Conservation (phyloP, 2,888 invertebrate genomes). For the Drosophila birchii region DNA sequence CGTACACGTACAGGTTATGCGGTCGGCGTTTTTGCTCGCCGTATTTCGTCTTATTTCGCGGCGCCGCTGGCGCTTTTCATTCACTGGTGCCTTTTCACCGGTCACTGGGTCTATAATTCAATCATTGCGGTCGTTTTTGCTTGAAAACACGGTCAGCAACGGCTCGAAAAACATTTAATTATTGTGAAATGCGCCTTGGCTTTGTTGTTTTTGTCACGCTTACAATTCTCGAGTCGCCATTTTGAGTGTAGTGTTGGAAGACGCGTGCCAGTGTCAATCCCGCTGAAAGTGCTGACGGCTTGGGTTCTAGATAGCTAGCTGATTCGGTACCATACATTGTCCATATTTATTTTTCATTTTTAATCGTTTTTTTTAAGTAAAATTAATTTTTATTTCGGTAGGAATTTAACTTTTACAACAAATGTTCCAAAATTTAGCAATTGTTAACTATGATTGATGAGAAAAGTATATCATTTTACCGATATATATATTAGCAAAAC, state of each 20-base stretch:
- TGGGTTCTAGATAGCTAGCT: neutral
- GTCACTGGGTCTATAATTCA: slow-evolving; percentile 49
- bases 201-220: slow-evolving; percentile 81
- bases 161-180: slow-evolving; percentile 62
- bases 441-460: no score
- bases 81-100: slow-evolving; percentile 42
- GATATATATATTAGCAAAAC: no score
- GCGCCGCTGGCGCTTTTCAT: slow-evolving; percentile 35
- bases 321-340: neutral
- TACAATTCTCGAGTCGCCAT: slow-evolving; percentile 78
- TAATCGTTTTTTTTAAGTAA: neutral
- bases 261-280: slow-evolving; percentile 25
- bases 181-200: slow-evolving; percentile 83
- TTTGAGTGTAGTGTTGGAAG: slow-evolving; percentile 57
- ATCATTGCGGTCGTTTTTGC: slow-evolving; percentile 56
- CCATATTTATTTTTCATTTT: neutral
- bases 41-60: slow-evolving; percentile 37
- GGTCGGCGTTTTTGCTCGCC: slow-evolving; percentile 74
- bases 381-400: no score
- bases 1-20: slow-evolving; percentile 83
- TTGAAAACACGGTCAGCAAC: slow-evolving; percentile 29
- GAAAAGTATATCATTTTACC: no score
- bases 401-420: no score
- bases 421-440: no score
- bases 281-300: neutral